Base-by-base conservation (phyloP, 23 tunicate genomes). In the Botrylloides violaceus region DNA sequence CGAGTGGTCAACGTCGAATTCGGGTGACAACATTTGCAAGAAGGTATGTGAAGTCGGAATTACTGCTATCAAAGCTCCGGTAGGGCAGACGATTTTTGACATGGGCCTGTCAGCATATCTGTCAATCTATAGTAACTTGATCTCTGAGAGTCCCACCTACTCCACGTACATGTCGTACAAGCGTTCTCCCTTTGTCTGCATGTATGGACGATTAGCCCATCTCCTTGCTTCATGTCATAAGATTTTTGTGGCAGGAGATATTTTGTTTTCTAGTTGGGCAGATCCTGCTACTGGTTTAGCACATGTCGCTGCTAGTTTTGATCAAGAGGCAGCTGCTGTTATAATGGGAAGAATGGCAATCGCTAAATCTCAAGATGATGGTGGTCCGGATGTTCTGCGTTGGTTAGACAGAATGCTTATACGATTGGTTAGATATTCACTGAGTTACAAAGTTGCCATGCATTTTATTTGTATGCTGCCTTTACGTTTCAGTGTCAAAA, bases 321-420 rank as follows among this genome's bases (percentile, higher is more conserved):
- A 93, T 47, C 98, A 93, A 58, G 94, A 93, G 50, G 94, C 88
- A 4, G 58, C 94, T 2, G 94, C 98, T 9, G 98, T 93, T 34
- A 50, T 93, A 27, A 93, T 93, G 98, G 87, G 83, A 59, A 66
- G 98, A n/a, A 76, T 86, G 66, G 98, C 98, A 39, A 93, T 85
- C 36, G 34, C 75, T 32, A 78, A 88, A 33, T 78, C 91, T 0
- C 81, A 75, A 48, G 79, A 76, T 50, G 94, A 86, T 39, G 94
- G 92, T 0, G 89, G 95, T 0, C 84, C 94, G 0, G 98, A 93
- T 77, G 94, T 93, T 12, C 60, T 93, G 56, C 56, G 98, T 6
- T 93, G 98, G 98, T 75, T 93, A 53, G 98, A 93, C 58, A 65
- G 98, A 43, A 85, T 81, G 88, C 78, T 93, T 4, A 93, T 93